Conservation (phyloP, 2,888 invertebrate genomes). For the Anarsia innoxiella region DNA sequence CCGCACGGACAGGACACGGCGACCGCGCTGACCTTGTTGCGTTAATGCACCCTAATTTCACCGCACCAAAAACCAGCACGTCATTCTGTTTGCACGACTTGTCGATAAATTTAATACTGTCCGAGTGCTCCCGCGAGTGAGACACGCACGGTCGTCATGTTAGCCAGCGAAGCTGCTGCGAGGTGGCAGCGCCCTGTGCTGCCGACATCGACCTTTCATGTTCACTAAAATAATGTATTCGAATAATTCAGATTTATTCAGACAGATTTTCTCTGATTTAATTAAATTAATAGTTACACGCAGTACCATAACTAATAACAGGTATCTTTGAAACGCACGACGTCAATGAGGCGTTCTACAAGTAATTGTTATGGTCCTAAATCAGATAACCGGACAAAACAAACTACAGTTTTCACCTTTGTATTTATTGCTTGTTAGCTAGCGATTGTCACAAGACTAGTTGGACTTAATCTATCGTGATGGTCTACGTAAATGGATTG, state of each 20-base stretch:
- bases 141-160: conserved; percentile 43
- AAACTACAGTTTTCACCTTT: too few species aligned
- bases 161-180: conserved; percentile 26
- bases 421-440: conserved; percentile 14
- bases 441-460: conserved; percentile 27
- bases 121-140: conserved; percentile 45
- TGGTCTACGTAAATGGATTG: conserved; percentile 59
- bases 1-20: conserved; percentile 44
- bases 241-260: conserved; percentile 14
- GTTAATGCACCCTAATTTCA: conserved; percentile 73
- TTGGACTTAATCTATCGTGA: conserved; percentile 48
- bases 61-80: conserved; percentile 60
- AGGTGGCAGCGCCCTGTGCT: conserved; percentile 28
- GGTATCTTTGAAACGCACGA: too few species aligned
- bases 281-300: conserved; percentile 39
- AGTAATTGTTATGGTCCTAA: conserved; percentile 4
- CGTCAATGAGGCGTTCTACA: too few species aligned
- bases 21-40: conserved; percentile 63
- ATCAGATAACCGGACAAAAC: conserved; percentile 11
- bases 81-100: conserved; percentile 69
- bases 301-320: too few species aligned
- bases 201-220: conserved; percentile 30
- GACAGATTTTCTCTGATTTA: conserved; percentile 39
- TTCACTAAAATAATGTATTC: conserved; percentile 32
- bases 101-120: conserved; percentile 64